Evolutionary conservation across 2,797 vertebrate species (phyloP).

Genomic region (Notamacropus eugenii): DNA sequence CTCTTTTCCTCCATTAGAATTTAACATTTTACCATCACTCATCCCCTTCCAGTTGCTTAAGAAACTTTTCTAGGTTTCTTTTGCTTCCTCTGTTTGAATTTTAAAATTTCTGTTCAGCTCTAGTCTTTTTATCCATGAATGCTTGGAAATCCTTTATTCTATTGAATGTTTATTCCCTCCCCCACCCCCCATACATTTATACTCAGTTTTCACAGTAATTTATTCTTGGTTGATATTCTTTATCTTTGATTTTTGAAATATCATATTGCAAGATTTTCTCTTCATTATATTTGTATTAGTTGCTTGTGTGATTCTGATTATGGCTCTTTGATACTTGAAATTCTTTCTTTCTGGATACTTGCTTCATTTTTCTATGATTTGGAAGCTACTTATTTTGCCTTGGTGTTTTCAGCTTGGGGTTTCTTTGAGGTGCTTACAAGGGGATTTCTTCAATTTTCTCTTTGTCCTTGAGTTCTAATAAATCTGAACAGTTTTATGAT

Average conservation of each 20-base stretch:
- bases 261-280: neutral
- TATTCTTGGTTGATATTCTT: neutral
- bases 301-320: neutral
- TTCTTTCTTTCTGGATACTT: neutral
- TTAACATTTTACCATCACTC: neutral
- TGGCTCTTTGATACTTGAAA: neutral
- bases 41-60: neutral
- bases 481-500: too few species aligned
- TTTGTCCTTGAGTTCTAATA: too few species aligned
- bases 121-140: neutral
- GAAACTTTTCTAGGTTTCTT: neutral
- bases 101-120: neutral
- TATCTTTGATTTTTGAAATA: neutral
- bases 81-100: neutral
- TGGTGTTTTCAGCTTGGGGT: neutral
- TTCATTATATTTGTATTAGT: neutral
- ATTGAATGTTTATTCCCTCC: neutral
- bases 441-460: neutral
- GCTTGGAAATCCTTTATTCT: neutral
- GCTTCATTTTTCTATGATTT: neutral
- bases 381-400: neutral
- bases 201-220: neutral
- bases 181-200: neutral
- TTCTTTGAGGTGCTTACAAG: neutral
- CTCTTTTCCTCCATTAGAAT: neutral